These are phyloP conservation scores for Eumaeus atala DNA, from an alignment of 1,140 invertebrate genomes.

Conservation along the genomic window DNA sequence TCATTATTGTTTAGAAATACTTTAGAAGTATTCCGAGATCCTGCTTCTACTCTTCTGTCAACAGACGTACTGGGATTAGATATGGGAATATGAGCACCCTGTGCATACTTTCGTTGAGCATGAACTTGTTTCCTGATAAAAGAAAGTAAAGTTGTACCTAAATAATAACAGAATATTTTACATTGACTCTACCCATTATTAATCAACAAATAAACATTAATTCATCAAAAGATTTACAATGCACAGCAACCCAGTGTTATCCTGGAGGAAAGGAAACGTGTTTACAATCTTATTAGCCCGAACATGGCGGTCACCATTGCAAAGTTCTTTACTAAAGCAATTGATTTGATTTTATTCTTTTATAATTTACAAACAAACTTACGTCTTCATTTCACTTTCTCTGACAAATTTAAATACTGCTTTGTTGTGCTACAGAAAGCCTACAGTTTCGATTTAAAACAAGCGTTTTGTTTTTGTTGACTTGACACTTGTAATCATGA, in stretches of 20 bases:
- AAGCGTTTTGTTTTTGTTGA: conserved; percentile 7
- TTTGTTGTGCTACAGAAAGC: background rate
- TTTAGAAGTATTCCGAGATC: conserved; percentile 15
- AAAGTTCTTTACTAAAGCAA: no score
- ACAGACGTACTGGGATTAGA: conserved; percentile 4
- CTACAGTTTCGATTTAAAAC: background rate
- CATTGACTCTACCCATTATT: no score
- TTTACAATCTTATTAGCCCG: no score
- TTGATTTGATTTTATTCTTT: no score
- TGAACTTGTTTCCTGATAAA: conserved; percentile 10
- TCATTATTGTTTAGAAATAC: conserved; percentile 20
- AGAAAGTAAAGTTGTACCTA: background rate
- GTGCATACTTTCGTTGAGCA: conserved; percentile 22
- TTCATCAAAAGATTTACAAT: no score
- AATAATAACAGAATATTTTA: no score
- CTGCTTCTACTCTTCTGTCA: conserved; percentile 14
- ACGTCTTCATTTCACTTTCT: background rate
- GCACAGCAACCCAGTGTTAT: no score
- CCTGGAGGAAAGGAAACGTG: no score
- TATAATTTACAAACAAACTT: background rate
- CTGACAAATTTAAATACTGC: background rate
- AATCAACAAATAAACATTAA: no score
- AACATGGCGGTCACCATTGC: no score
- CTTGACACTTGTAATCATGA: background rate
- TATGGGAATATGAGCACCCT: conserved; percentile 16